Evolutionary conservation across 2,113 vertebrate genomes (phyloP).

Genomic region (Paedocypris sp.): DNA sequence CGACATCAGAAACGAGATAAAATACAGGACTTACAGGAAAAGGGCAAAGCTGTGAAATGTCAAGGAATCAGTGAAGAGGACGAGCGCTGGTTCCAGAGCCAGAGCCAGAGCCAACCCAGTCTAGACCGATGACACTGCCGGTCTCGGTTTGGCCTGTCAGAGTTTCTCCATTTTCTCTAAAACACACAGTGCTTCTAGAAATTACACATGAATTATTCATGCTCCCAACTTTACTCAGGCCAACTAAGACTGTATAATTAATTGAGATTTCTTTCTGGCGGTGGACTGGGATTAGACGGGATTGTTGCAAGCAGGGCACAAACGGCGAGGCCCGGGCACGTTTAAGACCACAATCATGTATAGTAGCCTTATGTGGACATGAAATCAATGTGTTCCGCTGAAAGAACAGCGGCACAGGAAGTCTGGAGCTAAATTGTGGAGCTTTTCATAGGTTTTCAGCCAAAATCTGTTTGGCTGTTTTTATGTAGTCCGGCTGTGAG

Average conservation of each 20-base stretch:
- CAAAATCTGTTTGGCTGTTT: too few relatives aligned
- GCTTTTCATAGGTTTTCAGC: too few relatives aligned
- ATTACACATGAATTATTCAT: constrained; percentile 26
- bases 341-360: constrained; percentile 38
- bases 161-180: not conserved
- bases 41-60: not conserved
- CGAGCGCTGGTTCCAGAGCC: not conserved
- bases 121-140: not conserved
- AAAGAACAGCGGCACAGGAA: too few relatives aligned
- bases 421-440: too few relatives aligned
- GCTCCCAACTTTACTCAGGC: constrained; percentile 8
- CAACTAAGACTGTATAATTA: constrained; percentile 18
- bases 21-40: not conserved
- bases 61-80: too few relatives aligned
- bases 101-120: not conserved
- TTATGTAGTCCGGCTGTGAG: too few relatives aligned
- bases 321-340: constrained; percentile 9
- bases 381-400: constrained; percentile 27
- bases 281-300: constrained; percentile 21
- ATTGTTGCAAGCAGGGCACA: constrained; percentile 14
- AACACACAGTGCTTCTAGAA: not conserved
- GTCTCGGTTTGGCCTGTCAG: not conserved
- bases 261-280: constrained; percentile 10
- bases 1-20: not conserved
- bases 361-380: constrained; percentile 25